phyloP scores from a whole-genome alignment of 2,113 vertebrate species.

The Nothocercus julius region DNA sequence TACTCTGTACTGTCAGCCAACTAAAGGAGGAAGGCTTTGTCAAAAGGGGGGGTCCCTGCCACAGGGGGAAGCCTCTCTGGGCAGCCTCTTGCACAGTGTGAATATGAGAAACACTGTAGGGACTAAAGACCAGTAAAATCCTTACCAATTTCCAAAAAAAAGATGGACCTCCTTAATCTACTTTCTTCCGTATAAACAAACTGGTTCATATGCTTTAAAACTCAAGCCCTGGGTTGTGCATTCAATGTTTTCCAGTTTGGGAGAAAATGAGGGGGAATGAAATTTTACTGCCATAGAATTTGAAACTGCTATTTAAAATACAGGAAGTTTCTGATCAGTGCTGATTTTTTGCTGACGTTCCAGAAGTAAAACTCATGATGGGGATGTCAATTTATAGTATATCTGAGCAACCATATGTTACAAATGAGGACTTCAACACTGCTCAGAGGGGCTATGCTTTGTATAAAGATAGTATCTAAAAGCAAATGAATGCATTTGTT shows the following conservation, averaged over 20 bases:
- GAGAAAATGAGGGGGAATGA: neutral
- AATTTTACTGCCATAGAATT: neutral
- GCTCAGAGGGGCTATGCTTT: neutral
- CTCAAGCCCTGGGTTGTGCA: neutral
- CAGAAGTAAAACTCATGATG: neutral
- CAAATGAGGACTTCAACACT: neutral
- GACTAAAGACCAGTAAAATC: neutral
- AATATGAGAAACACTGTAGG: neutral
- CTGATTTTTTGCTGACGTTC: neutral
- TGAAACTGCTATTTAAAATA: neutral
- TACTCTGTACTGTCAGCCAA: neutral
- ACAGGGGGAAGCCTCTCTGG: neutral
- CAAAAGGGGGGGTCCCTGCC: neutral
- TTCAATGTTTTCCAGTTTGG: neutral
- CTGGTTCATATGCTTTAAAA: neutral
- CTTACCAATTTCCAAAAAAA: neutral
- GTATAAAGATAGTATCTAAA: rapidly evolving
- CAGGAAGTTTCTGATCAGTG: neutral
- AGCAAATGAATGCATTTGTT: neutral
- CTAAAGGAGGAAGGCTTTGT: neutral
- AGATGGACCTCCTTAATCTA: neutral
- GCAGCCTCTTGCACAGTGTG: neutral
- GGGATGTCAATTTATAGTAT: neutral
- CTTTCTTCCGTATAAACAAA: neutral
- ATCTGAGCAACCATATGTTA: rapidly evolving